phyloP scores from a whole-genome alignment of 2,113 vertebrate species.

The Petrocephalus microphthalmus region DNA sequence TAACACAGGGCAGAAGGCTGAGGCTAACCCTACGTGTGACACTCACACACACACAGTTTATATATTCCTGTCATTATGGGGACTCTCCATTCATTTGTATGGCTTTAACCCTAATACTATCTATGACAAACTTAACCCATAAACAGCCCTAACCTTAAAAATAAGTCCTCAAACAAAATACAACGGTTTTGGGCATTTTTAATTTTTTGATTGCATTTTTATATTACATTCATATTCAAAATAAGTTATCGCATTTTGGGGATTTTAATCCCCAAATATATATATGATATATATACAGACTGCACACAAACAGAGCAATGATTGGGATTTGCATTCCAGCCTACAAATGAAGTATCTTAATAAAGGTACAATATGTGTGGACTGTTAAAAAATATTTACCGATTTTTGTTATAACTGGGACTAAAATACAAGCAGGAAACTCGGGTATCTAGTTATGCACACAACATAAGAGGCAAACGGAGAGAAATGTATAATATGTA shows the following conservation, averaged over 20 bases:
- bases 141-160: not conserved
- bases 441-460: not conserved
- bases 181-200: not conserved
- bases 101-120: not conserved
- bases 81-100: not conserved
- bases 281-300: not conserved
- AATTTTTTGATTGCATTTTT: not conserved
- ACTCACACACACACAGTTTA: not conserved
- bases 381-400: not conserved
- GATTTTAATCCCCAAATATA: not conserved
- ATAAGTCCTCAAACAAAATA: not conserved
- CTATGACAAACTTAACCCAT: not conserved
- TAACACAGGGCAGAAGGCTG: not conserved
- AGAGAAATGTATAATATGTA: not conserved
- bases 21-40: not conserved
- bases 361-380: not conserved
- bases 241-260: not conserved
- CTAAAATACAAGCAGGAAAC: not conserved
- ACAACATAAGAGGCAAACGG: not conserved
- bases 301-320: not conserved
- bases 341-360: not conserved
- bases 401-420: not conserved
- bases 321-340: not conserved
- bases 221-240: not conserved
- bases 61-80: not conserved